Evolutionary conservation across 2,888 invertebrate species (phyloP), one percentile per base, ranked within the genome.

Genomic region (Trichogramma dendrolimi): DNA sequence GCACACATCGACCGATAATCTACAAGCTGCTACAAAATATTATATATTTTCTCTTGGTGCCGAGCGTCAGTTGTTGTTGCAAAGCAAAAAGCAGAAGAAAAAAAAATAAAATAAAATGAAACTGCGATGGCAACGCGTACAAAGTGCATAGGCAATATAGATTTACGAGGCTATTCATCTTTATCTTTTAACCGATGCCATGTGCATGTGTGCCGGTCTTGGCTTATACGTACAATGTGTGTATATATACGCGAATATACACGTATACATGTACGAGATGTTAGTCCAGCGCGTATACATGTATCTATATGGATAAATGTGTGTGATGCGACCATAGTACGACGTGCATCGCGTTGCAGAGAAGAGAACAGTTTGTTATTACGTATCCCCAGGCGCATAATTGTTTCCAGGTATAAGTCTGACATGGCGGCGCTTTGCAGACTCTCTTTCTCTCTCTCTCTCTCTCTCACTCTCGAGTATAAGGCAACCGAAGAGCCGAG

Each of bases 101-200:
- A 51, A 58, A 43, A 48, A 48, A 59, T 27, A 27, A 27, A 27
- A 27, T 27, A 27, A 27, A 27, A 27, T 27, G 27, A 27, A 27
- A 27, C 27, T 27, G 27, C 27, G 27, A 27, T 27, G 27, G 27
- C 27, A 27, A 27, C 27, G 27, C 27, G 27, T 27, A 27, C 27
- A 27, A 70, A 67, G 58, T 65, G 63, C 64, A 69, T 68, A 71
- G 70, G 68, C 72, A 73, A 75, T 65, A 58, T 71, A 72, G 72
- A 76, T 76, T 76, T 76, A 76, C 73, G 76, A 75, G 72, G 71
- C 73, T 70, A 73, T 74, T 67, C 71, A 69, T 76, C 74, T 72
- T 72, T 27, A 27, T 27, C 27, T 66, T 62, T 69, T 67, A 68
- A 64, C 58, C 67, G 62, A 64, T 62, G 64, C 56, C 67, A 55